Base-by-base conservation (phyloP, 2,113 vertebrate species). In the Ciconia boyciana region DNA sequence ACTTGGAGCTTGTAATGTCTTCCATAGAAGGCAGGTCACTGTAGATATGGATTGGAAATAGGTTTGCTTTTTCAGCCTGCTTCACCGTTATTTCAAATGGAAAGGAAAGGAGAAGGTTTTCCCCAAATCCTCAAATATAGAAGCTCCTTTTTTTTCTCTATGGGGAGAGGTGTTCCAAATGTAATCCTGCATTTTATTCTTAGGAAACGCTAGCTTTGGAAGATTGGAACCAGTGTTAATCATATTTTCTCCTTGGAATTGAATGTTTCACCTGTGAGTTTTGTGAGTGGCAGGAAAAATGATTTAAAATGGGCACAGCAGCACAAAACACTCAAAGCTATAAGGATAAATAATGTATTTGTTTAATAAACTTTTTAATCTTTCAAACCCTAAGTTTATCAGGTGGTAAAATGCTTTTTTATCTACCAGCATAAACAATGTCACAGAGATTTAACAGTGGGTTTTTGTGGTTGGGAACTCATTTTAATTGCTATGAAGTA, bases 401-500 rank as follows among this genome's bases (percentile, higher is more conserved):
- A 71, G 28, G 32, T 76, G 49, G 43, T 31, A 28, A 95, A 88
- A 71, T 60, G 21, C 9, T 76, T 84, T 61, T 89, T 83, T 80
- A 75, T 66, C 46, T 90, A 60, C 72, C 70, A 62, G 34, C 36
- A 54, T 79, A 78, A 87, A 91, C 36, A 55, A 39, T 71, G 77
- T 83, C 75, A 61, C 65, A 87, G 74, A 55, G 85, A 74, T 83
- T 71, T 60, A 96, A 79, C 57, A 78, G 66, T 65, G 62, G 44
- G 20, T 96, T 54, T 82, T 91, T 60, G 90, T 96, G 85, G 85
- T 89, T 97, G 94, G 65, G 86, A 88, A 68, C 60, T 94, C 69
- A 51, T 77, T 97, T 93, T 97, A 96, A 96, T 97, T 95, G 91
- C 78, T 66, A 49, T 87, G 55, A n/a, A 91, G 55, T 96, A 89